phyloP scores from a whole-genome alignment of 2,113 vertebrate species.

The Cebidichthys violaceus region DNA sequence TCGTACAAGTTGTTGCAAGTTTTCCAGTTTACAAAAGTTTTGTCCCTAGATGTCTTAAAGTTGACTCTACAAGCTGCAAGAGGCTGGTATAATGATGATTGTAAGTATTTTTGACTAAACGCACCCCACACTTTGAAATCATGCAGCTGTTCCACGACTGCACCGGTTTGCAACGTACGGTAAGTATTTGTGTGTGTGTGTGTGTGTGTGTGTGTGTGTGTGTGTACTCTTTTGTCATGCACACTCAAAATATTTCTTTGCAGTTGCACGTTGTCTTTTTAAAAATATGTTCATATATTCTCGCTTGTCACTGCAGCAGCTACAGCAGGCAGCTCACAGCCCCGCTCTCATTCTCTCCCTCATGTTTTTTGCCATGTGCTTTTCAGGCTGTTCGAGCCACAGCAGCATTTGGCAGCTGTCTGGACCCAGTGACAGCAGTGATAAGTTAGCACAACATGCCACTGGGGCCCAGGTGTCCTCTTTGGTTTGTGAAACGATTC shows the following conservation, averaged over 20 bases:
- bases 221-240: background rate
- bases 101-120: background rate
- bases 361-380: background rate
- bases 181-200: background rate
- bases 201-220: background rate
- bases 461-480: background rate
- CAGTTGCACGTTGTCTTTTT: slow-evolving; percentile 17
- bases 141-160: background rate
- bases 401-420: slow-evolving; percentile 1
- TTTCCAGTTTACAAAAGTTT: background rate
- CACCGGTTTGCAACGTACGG: background rate
- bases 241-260: background rate
- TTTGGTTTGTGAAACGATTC: slow-evolving; percentile 16
- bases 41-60: background rate
- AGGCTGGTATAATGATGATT: background rate
- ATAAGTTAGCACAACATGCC: background rate
- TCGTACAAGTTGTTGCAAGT: background rate
- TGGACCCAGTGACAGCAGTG: background rate
- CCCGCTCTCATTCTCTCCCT: background rate
- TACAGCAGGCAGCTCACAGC: background rate
- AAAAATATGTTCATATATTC: background rate
- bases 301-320: slow-evolving; percentile 6
- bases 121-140: background rate
- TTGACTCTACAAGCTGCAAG: background rate
- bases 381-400: background rate